phyloP scores from a whole-genome alignment of 23 tunicate genomes.

The Trididemnum clinides region DNA sequence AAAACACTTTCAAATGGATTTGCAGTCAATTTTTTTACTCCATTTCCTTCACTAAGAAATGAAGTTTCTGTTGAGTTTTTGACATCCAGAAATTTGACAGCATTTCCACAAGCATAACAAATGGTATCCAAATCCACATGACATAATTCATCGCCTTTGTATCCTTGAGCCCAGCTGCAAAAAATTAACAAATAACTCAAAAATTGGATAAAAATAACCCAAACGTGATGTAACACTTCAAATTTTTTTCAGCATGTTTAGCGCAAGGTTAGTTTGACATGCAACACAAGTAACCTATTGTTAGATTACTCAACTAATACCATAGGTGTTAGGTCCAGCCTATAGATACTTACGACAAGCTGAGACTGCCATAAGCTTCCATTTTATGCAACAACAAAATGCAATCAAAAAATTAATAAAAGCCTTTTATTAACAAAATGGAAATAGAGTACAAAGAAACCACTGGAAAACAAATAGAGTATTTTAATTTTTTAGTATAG shows the following conservation, averaged over 20 bases:
- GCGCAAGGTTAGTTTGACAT: too few species aligned
- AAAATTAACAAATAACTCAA: background rate
- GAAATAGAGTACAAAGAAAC: too few species aligned
- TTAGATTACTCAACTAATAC: background rate
- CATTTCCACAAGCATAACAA: slow-evolving; percentile 63
- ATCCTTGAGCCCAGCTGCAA: slow-evolving; percentile 86
- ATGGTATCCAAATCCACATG: slow-evolving; percentile 47
- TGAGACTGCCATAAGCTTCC: too few species aligned
- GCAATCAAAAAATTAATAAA: too few species aligned
- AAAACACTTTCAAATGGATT: slow-evolving; percentile 40
- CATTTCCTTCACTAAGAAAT: slow-evolving; percentile 58
- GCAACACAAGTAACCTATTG: too few species aligned
- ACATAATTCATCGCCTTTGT: slow-evolving; percentile 38
- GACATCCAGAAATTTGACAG: slow-evolving; percentile 54
- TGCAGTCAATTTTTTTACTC: slow-evolving; percentile 55
- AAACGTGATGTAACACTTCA: background rate
- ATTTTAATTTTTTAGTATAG: too few species aligned
- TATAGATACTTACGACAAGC: too few species aligned
- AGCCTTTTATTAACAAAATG: too few species aligned
- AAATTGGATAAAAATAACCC: background rate
- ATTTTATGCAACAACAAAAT: too few species aligned
- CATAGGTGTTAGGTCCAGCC: background rate
- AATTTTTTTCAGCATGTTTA: background rate
- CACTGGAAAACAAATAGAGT: too few species aligned
- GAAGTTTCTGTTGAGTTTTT: slow-evolving; percentile 24